Percentiles rank a stretch among this genome's conserved stretches.
These are phyloP conservation scores for Pseudanteris insignis DNA, from an alignment of 2,888 invertebrate species.

Conservation along the genomic window DNA sequence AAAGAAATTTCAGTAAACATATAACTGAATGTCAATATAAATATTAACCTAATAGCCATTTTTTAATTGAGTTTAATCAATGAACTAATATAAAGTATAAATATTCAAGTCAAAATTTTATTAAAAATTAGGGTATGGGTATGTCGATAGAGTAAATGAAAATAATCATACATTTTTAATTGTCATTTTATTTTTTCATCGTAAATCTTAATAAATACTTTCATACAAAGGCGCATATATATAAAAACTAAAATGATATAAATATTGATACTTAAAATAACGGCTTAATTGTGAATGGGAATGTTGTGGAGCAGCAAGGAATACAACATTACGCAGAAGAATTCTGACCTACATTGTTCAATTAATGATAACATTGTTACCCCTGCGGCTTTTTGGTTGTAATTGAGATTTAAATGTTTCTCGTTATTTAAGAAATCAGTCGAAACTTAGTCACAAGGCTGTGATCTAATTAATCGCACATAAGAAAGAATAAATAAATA, in stretches of 20 bases:
- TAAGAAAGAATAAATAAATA: slow-evolving; percentile 23
- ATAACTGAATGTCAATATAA: too few relatives aligned
- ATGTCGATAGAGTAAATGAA: too few relatives aligned
- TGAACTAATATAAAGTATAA: too few relatives aligned
- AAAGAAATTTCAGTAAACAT: too few relatives aligned
- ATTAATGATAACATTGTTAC: slow-evolving; percentile 11
- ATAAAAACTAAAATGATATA: slow-evolving; percentile 30
- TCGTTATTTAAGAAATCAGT: slow-evolving; percentile 24
- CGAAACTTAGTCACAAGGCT: slow-evolving; percentile 9
- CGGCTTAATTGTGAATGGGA: slow-evolving; percentile 19
- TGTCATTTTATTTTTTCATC: slow-evolving; percentile 50
- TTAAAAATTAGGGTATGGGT: too few relatives aligned
- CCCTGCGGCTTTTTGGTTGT: slow-evolving; percentile 24
- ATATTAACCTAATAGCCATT: too few relatives aligned
- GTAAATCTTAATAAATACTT: slow-evolving; percentile 57
- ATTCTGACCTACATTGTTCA: slow-evolving; percentile 25
- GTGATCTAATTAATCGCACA: slow-evolving; percentile 10
- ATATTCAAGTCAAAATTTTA: too few relatives aligned
- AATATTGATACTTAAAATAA: slow-evolving; percentile 29
- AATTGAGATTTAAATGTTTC: slow-evolving; percentile 21
- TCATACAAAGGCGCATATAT: slow-evolving; percentile 37
- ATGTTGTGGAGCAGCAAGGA: slow-evolving; percentile 20
- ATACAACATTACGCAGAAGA: slow-evolving; percentile 22
- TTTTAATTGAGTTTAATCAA: too few relatives aligned
- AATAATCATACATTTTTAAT: slow-evolving; percentile 19